Conservation (phyloP, 2,888 invertebrate genomes). For the Caenorhabditis plicata region DNA sequence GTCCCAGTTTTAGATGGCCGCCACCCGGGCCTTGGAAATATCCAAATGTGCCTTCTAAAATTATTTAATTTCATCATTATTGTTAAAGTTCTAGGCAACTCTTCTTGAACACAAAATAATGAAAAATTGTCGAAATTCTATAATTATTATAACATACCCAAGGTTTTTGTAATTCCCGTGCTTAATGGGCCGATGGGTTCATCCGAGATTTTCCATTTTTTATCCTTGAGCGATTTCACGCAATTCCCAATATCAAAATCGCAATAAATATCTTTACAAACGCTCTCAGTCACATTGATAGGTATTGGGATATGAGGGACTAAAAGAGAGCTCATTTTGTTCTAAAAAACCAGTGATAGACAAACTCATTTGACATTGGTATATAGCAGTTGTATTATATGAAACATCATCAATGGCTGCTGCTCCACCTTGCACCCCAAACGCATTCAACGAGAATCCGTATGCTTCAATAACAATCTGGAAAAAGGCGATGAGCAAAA, state of each 20-base stretch:
- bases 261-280: constrained; percentile 43
- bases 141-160: constrained; percentile 16
- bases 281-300: constrained; percentile 22
- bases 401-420: constrained; percentile 55
- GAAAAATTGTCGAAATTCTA: neutral
- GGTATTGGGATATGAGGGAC: constrained; percentile 47
- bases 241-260: constrained; percentile 47
- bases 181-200: constrained; percentile 22
- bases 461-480: constrained; percentile 59
- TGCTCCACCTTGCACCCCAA: constrained; percentile 55
- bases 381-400: constrained; percentile 45
- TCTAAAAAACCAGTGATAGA: neutral
- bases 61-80: neutral
- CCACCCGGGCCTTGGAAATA: constrained; percentile 47
- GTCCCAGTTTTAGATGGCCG: constrained; percentile 26
- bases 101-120: neutral
- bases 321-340: constrained; percentile 11
- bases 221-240: constrained; percentile 21
- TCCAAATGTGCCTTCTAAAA: constrained; percentile 44
- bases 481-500: constrained; percentile 13
- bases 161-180: constrained; percentile 21
- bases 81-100: neutral
- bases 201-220: constrained; percentile 24
- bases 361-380: constrained; percentile 40
- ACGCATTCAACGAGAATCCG: constrained; percentile 51